Evolutionary conservation across 2,888 invertebrate species (phyloP), one percentile per base, ranked within the genome.

Genomic region (Tachina grossa): DNA sequence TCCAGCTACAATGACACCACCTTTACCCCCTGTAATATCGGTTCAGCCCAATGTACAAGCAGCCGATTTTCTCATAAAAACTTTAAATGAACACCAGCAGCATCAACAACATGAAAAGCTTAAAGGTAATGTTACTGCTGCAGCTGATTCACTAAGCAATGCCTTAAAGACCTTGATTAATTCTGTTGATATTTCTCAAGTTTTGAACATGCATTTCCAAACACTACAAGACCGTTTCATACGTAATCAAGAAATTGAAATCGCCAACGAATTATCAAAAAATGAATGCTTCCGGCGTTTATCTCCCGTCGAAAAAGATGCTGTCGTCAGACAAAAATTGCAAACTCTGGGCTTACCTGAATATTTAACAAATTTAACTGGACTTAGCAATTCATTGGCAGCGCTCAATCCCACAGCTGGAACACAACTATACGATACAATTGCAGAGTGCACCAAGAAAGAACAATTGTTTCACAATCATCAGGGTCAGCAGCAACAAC

Each of bases 181-280:
- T 84, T 87, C 90, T 2, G 88, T 89, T 53, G 89, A 90, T 66
- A 89, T 90, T 19, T 89, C 91, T 0, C 91, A 92, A 11, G 89
- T 90, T 88, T 71, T 92, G 4, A 89, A 90, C 53, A 88, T 91
- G 85, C 91, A 92, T 47, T 91, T 92, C 14, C 92, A 92, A 85
- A 89, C 91, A 87, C 75, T 92, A 0, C 92, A 92, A 61, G 91
- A 92, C 75, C 91, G 92, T 45, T 92, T 91, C 78, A 85, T 92
- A 13, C 90, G 90, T 51, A 92, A 91, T 57, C 92, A 92, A 69
- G 92, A 92, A 76, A 90, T 90, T 80, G 78, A 90, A 16, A 90
- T 93, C 3, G 47, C 90, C 0, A 86, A 89, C 1, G 92, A 92
- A 39, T 88, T 92, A 1, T 87, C 91, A 0, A 90, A 90, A 9